These are phyloP conservation scores for Sebastolobus altivelis DNA, from an alignment of 2,797 vertebrate species.

Conservation along the genomic window DNA sequence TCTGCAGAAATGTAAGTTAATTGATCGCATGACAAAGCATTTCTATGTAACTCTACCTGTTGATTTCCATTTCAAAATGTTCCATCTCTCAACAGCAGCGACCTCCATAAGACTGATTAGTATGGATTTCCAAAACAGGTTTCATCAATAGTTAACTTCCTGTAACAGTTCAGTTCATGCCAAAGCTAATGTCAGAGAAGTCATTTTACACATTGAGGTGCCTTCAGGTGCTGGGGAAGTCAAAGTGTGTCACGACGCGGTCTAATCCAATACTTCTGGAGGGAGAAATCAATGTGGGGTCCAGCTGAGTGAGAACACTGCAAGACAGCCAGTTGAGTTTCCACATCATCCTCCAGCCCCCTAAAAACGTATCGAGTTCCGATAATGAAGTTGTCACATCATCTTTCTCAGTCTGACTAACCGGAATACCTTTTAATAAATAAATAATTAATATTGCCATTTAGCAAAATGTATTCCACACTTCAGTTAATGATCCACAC, in stretches of 20 bases:
- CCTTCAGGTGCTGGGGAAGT: slow-evolving; percentile 18
- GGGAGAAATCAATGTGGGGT: slow-evolving; percentile 60
- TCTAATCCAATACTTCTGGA: slow-evolving; percentile 59
- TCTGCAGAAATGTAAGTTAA: background rate
- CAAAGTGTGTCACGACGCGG: slow-evolving; percentile 62
- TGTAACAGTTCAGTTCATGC: slow-evolving; percentile 9
- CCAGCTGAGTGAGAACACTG: slow-evolving; percentile 45
- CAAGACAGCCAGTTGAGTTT: slow-evolving; percentile 32
- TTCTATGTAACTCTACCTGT: background rate
- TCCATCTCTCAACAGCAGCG: background rate
- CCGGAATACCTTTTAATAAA: slow-evolving; percentile 37
- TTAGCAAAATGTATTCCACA: slow-evolving; percentile 49
- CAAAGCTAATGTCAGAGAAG: slow-evolving; percentile 22
- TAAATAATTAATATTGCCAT: slow-evolving; percentile 29
- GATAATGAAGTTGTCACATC: slow-evolving; percentile 65
- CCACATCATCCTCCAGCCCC: slow-evolving; percentile 44
- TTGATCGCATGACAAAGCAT: background rate
- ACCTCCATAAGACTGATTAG: background rate
- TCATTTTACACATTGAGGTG: slow-evolving; percentile 42
- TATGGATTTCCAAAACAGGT: background rate
- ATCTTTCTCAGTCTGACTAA: slow-evolving; percentile 21
- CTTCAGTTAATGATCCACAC: slow-evolving; percentile 38
- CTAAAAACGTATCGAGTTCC: slow-evolving; percentile 46
- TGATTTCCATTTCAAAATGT: background rate
- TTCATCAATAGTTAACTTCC: background rate